Base-by-base conservation (phyloP, 2,797 vertebrate species). In the Mastacembelus armatus region DNA sequence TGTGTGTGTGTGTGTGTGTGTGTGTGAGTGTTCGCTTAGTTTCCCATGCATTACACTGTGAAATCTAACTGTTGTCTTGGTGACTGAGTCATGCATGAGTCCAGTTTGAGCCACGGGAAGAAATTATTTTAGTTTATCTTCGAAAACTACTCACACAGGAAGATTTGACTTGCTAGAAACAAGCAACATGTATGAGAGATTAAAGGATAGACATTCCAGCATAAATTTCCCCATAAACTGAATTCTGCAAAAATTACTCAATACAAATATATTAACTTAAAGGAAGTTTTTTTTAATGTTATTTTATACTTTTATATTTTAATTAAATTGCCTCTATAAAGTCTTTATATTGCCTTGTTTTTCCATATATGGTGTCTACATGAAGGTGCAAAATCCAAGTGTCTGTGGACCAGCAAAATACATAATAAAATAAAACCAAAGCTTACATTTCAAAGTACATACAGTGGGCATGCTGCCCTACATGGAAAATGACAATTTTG, bases 21-120 rank as follows among this genome's bases (percentile, higher is more conserved):
- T 7, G n/a, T n/a, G n/a, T n/a, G n/a, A n/a, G n/a, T 86, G 90
- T 92, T 89, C 78, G 79, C 83, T 71, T 77, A 49, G 66, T 89
- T 91, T 89, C 83, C 74, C 78, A 84, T 85, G 78, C 87, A 70
- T 86, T 86, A 85, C 85, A 82, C 62, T 69, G 80, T 47, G 73
- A 85, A 71, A 79, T 85, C 68, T 52, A 56, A 44, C 61, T 74
- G 86, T 87, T 78, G 83, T 87, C 88, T 39, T 69, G 85, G 88
- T 70, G 82, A 89, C 83, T n/a, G 36, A 57, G 57, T 22, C 16
- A 32, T 27, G 21, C 29, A 39, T 21, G 10, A 73, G 35, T 60
- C 35, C 21, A 40, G 35, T 67, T 70, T 49, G 54, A 36, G 36
- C 16, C 4, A 45, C 57, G 55, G 55, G 21, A 45, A 36, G 35